phyloP scores from a whole-genome alignment of 92 coral and sea anemone genomes.

The Chrysogorgia sp. region DNA sequence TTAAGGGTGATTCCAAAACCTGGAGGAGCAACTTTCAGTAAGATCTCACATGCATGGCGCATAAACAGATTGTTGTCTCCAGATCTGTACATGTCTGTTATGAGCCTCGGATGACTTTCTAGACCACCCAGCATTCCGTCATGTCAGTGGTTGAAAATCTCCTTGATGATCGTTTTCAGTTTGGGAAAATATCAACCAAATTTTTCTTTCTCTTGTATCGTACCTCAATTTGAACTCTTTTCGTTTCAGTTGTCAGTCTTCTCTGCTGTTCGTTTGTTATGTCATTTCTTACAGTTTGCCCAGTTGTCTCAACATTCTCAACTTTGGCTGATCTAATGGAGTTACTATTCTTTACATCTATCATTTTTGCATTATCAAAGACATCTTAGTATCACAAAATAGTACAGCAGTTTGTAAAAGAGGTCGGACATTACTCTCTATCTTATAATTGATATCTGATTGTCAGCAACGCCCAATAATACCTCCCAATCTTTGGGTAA shows the following conservation, averaged over 20 bases:
- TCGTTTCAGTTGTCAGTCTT: background rate
- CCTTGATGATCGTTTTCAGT: constrained; percentile 6
- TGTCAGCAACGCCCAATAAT: background rate
- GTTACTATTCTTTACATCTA: background rate
- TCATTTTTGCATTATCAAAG: constrained; percentile 35
- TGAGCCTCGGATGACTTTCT: constrained; percentile 45
- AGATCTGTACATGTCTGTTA: constrained; percentile 33
- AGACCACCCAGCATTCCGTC: constrained; percentile 40
- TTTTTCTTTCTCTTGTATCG: constrained; percentile 10
- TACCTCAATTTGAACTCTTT: constrained; percentile 3
- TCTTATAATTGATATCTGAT: constrained; percentile 11
- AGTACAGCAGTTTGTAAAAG: constrained; percentile 20
- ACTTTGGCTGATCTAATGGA: constrained; percentile 35
- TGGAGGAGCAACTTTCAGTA: constrained; percentile 41
- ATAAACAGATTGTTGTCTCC: constrained; percentile 30
- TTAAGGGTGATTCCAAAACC: constrained; percentile 25
- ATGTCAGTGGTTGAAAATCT: constrained; percentile 10
- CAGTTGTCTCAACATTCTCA: constrained; percentile 13
- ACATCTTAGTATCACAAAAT: constrained; percentile 39
- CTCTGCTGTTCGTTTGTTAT: constrained; percentile 6
- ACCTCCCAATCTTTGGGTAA: constrained; percentile 19
- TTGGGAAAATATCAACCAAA: constrained; percentile 27
- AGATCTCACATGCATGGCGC: constrained; percentile 44
- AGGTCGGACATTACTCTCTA: constrained; percentile 25
- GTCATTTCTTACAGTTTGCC: background rate